phyloP scores from a whole-genome alignment of 2,113 vertebrate species.

The Malurus cyaneus region DNA sequence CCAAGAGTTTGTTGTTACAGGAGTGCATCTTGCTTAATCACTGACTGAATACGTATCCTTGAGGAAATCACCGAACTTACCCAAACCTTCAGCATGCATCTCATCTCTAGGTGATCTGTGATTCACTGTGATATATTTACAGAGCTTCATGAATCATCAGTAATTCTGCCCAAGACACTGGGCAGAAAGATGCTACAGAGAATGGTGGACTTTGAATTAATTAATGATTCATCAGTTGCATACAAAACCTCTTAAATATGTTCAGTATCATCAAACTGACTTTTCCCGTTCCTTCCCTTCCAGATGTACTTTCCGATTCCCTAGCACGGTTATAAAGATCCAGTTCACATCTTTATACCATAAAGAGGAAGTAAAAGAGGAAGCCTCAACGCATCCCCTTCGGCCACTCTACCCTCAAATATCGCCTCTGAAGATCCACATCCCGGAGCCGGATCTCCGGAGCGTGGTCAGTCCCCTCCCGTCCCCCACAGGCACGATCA shows the following conservation, averaged over 20 bases:
- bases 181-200: not conserved
- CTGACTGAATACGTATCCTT: not conserved
- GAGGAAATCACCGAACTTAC: not conserved
- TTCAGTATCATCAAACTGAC: not conserved
- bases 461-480: conserved; percentile 88
- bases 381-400: conserved; percentile 81
- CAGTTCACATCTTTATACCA: conserved; percentile 90
- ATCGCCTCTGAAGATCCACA: conserved; percentile 96
- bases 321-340: conserved; percentile 97
- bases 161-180: not conserved
- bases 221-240: not conserved
- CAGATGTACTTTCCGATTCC: conserved; percentile 96
- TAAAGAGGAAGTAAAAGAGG: conserved; percentile 79
- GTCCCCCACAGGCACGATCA: conserved; percentile 96
- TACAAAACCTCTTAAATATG: not conserved
- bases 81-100: not conserved
- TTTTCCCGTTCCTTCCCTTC: not conserved
- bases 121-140: not conserved
- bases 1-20: not conserved
- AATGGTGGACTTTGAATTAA: not conserved
- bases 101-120: not conserved
- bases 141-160: not conserved
- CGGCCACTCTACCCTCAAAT: conserved; percentile 90
- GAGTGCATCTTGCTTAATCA: not conserved
- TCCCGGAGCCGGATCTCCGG: conserved; percentile 94